These are phyloP conservation scores for Trogon melanurus DNA, from an alignment of 2,113 vertebrate genomes.

Conservation along the genomic window DNA sequence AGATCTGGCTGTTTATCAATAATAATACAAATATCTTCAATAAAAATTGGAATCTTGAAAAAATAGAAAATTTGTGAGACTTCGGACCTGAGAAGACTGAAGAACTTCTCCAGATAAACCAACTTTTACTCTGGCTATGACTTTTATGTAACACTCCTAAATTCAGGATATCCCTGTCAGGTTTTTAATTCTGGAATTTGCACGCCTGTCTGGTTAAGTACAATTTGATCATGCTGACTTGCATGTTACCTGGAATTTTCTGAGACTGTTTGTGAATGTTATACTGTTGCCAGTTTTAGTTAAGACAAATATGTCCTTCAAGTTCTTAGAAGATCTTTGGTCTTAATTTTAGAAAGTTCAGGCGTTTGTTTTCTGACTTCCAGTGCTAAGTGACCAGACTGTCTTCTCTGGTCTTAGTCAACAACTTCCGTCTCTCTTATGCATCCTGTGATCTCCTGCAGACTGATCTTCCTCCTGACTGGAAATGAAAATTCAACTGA, in stretches of 20 bases:
- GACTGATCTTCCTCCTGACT: neutral
- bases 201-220: fast-evolving
- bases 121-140: neutral
- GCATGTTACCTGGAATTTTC: neutral
- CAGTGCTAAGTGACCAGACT: neutral
- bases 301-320: neutral
- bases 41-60: neutral
- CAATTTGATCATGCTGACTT: neutral
- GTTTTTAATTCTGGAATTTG: neutral
- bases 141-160: neutral
- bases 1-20: neutral
- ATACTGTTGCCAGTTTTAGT: neutral
- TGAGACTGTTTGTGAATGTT: neutral
- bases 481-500: neutral
- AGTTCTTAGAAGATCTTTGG: neutral
- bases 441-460: neutral
- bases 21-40: neutral
- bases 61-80: neutral
- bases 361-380: neutral
- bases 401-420: neutral
- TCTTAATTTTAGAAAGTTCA: neutral
- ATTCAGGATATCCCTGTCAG: neutral
- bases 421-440: neutral
- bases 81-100: neutral
- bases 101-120: neutral